Evolutionary conservation across 2,888 invertebrate species (phyloP), one percentile per base, ranked within the genome.

Genomic region (Tupiocoris notatus): DNA sequence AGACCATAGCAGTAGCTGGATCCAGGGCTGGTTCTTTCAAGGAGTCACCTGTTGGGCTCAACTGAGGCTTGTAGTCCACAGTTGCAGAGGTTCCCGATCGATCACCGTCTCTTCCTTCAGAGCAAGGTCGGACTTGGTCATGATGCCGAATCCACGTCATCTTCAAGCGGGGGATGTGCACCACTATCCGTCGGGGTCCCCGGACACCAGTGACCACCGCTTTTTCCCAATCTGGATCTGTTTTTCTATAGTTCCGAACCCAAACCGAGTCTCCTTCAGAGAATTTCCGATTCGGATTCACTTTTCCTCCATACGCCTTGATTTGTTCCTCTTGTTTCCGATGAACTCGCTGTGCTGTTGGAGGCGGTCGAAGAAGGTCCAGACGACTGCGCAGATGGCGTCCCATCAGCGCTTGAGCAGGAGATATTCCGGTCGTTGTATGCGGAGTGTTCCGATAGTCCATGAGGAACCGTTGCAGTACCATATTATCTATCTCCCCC

Each of bases 361-460:
- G 17, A 2, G 25, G 64, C 9, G 64, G 64, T 0, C 59, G 58
- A 7, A 70, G 12, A n/a, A 70, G 1, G n/a, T 70, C 70, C 1
- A 70, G 17, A 21, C 58, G 17, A 12, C 16, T 70, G 7, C 24
- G 9, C 0, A 70, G 9, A 6, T 1, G 2, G 2, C 25, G 25
- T 1, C 64, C 64, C 1, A 64, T 1, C 64, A 64, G 6, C 0
- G 64, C 64, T 64, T 64, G 25, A 7, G 25, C 64, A 2, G 25
- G 64, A 17, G 7, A n/a, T 22, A 22, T 25, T 17, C 18, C 18
- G 1, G 65, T 65, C 17, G 65, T 65, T 6, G 39, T 9, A 39
- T 65, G 65, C 20, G 65, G 65, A 1, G 65, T 39, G 18, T 65
- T 65, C 7, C 65, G 2, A 65, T 65, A 65, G 2, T 25, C n/a